Base-by-base conservation (phyloP, 1,140 invertebrate species). In the Drosophila repletoides region DNA sequence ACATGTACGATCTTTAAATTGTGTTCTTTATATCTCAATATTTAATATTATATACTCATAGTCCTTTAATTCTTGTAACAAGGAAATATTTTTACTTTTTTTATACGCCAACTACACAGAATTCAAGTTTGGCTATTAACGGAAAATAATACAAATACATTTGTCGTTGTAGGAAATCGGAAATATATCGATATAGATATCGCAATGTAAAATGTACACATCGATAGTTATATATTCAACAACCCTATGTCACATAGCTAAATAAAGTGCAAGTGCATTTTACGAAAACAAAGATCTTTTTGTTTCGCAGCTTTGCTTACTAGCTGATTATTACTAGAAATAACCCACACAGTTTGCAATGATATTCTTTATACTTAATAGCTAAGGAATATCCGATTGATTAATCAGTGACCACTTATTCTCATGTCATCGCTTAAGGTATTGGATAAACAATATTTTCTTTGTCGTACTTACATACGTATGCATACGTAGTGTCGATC, bases 211-310 rank as follows among this genome's bases (percentile, higher is more conserved):
- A 29, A 29, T 48, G 14, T 29, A 17, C n/a, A n/a, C n/a, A n/a
- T 38, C 15, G 48, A 51, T 52, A 12, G 5, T 10, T 22, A n/a
- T 1, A 51, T n/a, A 4, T 2, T n/a, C n/a, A 17, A 7, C 3
- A 10, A 24, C 3, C n/a, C 17, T 21, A 41, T 48, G 17, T n/a
- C 22, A 24, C 9, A 29, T 6, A 19, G 1, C 10, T 31, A 31
- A 36, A 17, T 15, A 9, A 41, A 61, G 58, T 61, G 58, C 46
- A 61, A 61, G 58, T 61, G 58, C 58, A 61, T 61, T 61, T 51
- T 52, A 19, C 45, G 36, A 56, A 61, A n/a, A 51, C 45, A 60
- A 51, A 41, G 45, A 17, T 28, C n/a, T 41, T 36, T 26, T 61
- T 52, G 58, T 52, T n/a, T 10, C 12, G 14, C 1, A 14, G 17